Base-by-base conservation (phyloP, 1,140 invertebrate genomes). In the Drosophila murphyi region DNA sequence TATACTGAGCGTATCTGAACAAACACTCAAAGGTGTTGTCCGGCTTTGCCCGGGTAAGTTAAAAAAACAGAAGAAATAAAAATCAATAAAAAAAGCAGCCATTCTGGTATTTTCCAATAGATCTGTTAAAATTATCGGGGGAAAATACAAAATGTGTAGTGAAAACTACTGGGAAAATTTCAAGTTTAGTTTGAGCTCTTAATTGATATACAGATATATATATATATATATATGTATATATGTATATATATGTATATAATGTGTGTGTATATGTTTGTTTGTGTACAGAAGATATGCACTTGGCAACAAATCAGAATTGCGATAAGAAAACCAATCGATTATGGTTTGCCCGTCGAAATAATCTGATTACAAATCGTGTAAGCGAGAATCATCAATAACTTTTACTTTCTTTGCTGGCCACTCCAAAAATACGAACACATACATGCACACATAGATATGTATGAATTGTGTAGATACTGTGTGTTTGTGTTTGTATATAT, bases 291-390 rank as follows among this genome's bases (percentile, higher is more conserved):
- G n/a, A n/a, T 31, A 70, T 72, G 64, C 56, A 68, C 54, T 61
- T 73, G 64, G 41, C 34, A 61, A 61, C 64, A 54, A 73, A 69
- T 59, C 51, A 28, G 5, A 29, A 29, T 54, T 39, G 56, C 45
- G 70, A 57, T 57, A 64, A 72, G 34, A 31, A 60, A 41, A 20
- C 47, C 12, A 69, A 69, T 69, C 65, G 60, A 69, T 69, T 51
- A 69, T n/a, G 28, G 35, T 51, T 68, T 48, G 55, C 8, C 2
- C 47, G 47, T 6, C 12, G 0, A 8, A 29, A 0, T 37, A n/a
- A 59, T 68, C 35, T 56, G 54, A 59, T 68, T 68, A 59, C 64
- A 47, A 50, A 50, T 45, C 32, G 12, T 41, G 32, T 20, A 56
- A 59, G 4, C 34, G 34, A n/a, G 41, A 5, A 6, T 31, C 6